Percentiles rank a stretch among this genome's conserved stretches.
These are phyloP conservation scores for Rhea pennata DNA, from an alignment of 2,113 vertebrate genomes.

Conservation along the genomic window DNA sequence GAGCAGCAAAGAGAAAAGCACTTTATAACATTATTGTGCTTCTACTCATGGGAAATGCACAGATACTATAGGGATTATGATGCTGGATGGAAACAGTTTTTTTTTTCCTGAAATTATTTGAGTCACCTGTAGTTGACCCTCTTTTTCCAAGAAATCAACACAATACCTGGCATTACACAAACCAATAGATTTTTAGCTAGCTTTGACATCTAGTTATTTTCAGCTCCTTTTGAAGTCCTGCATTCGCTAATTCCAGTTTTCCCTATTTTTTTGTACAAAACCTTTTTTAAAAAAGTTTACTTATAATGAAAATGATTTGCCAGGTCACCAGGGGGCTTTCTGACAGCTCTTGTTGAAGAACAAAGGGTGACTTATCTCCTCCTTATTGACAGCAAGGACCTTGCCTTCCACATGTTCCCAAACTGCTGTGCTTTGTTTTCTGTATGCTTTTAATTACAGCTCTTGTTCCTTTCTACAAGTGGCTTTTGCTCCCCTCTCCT, in stretches of 20 bases:
- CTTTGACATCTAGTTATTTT: neutral
- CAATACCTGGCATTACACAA: accelerated
- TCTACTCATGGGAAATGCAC: neutral
- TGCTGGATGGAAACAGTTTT: neutral
- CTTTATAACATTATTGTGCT: neutral
- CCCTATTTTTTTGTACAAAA: neutral
- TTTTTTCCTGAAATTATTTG: neutral
- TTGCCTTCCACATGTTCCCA: neutral
- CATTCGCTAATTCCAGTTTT: neutral
- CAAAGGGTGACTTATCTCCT: conserved; percentile 3
- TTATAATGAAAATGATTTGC: neutral
- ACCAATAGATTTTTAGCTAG: neutral
- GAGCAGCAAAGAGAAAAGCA: neutral
- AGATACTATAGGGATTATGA: neutral
- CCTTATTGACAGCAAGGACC: neutral
- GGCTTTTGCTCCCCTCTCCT: neutral
- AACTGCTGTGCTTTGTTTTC: conserved; percentile 7
- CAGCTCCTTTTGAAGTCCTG: neutral
- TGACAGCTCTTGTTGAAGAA: neutral
- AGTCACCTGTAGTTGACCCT: neutral
- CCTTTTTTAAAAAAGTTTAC: neutral
- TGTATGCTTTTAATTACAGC: neutral
- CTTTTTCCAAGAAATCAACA: neutral
- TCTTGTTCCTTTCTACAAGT: neutral
- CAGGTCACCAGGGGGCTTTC: neutral